Percentiles rank a stretch among this genome's conserved stretches.
These are phyloP conservation scores for Aphis craccivora DNA, from an alignment of 1,140 invertebrate genomes.

Conservation along the genomic window DNA sequence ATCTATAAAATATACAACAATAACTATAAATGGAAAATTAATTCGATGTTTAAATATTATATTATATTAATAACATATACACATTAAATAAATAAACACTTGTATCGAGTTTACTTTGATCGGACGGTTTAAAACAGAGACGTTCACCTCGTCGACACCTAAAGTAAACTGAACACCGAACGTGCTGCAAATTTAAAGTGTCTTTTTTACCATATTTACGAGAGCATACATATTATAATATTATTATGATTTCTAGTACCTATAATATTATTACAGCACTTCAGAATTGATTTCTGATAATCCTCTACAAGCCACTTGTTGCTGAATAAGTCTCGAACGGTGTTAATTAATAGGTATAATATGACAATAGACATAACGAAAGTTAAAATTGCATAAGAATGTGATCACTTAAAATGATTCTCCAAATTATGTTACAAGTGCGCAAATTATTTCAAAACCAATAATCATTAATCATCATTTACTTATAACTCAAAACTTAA, in stretches of 20 bases:
- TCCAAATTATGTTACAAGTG: not conserved
- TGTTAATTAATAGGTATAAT: not conserved
- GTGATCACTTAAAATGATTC: not conserved
- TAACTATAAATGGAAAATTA: not conserved
- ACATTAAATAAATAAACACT: not conserved
- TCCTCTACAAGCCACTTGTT: too few species aligned
- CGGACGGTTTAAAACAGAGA: not conserved
- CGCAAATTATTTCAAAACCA: not conserved
- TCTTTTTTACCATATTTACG: not conserved
- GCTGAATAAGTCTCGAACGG: not conserved
- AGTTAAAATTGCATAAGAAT: not conserved
- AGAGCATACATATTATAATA: not conserved
- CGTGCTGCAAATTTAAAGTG: not conserved
- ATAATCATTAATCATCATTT: not conserved
- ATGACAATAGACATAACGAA: not conserved
- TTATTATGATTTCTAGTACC: not conserved
- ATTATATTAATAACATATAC: too few species aligned
- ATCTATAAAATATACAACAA: not conserved
- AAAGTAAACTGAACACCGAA: not conserved
- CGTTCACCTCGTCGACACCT: not conserved
- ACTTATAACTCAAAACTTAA: not conserved
- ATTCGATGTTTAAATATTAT: not conserved
- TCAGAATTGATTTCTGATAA: not conserved
- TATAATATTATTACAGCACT: not conserved
- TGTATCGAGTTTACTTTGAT: not conserved